Conservation (phyloP, 1,140 invertebrate genomes). For the Bacillus rossius region DNA sequence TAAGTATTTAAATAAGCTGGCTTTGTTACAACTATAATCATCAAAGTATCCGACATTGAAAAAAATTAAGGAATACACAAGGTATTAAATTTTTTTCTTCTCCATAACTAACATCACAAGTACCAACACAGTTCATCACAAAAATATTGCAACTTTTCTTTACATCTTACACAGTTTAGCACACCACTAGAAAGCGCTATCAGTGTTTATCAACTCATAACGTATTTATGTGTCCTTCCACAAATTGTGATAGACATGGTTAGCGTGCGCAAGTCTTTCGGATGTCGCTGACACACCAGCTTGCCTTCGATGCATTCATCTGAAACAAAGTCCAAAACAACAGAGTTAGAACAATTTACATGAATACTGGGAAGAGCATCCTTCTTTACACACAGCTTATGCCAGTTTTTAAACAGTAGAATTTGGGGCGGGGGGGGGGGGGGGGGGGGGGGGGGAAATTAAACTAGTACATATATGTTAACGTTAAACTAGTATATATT, state of each 20-base stretch:
- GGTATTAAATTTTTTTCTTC: background rate
- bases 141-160: constrained; percentile 18
- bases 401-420: too few species aligned
- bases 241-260: constrained; percentile 42
- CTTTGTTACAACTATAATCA: background rate
- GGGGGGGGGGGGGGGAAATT: too few species aligned
- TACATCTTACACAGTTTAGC: too few species aligned
- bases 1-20: background rate
- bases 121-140: background rate
- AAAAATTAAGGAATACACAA: background rate
- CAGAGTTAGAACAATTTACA: constrained; percentile 1
- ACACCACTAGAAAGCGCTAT: background rate
- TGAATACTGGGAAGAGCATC: too few species aligned
- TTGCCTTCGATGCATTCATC: constrained; percentile 55
- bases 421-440: too few species aligned
- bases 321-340: constrained; percentile 33
- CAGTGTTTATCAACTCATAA: constrained; percentile 4
- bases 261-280: constrained; percentile 52
- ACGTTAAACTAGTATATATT: too few species aligned
- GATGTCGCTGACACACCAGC: constrained; percentile 54
- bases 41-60: background rate
- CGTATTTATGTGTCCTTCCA: constrained; percentile 6
- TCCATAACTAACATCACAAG: background rate
- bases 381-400: too few species aligned
- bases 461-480: too few species aligned